phyloP scores from a whole-genome alignment of 2,113 vertebrate species.

The Periophthalmus modestus region DNA sequence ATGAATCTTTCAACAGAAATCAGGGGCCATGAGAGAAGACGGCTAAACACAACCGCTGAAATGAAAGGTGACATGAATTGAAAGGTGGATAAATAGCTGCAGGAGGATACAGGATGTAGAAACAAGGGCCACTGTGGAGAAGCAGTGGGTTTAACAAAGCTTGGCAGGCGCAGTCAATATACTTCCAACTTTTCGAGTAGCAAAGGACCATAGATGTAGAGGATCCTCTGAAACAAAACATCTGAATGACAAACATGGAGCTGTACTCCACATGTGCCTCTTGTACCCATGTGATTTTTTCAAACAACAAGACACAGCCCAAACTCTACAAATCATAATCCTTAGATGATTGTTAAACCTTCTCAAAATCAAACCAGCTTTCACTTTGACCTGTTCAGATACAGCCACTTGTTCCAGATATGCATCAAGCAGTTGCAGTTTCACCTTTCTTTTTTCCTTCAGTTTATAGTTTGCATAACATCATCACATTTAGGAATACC shows the following conservation, averaged over 20 bases:
- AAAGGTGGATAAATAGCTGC: conserved; percentile 72
- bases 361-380: too few species aligned
- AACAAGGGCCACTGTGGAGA: conserved; percentile 52
- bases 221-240: conserved; percentile 8
- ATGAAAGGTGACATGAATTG: conserved; percentile 72
- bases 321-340: too few species aligned
- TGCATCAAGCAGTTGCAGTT: too few species aligned
- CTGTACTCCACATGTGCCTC: background rate
- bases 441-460: too few species aligned
- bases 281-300: background rate
- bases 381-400: too few species aligned
- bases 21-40: conserved; percentile 55
- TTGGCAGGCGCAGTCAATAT: conserved; percentile 60
- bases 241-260: background rate
- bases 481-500: too few species aligned
- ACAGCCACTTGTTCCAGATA: too few species aligned
- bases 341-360: too few species aligned
- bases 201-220: background rate
- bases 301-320: too few species aligned
- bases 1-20: conserved; percentile 61
- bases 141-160: conserved; percentile 50
- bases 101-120: conserved; percentile 56
- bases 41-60: conserved; percentile 67
- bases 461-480: too few species aligned
- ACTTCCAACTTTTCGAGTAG: conserved; percentile 55